Base-by-base conservation (phyloP, 2,888 invertebrate genomes). In the Lepas anatifera region DNA sequence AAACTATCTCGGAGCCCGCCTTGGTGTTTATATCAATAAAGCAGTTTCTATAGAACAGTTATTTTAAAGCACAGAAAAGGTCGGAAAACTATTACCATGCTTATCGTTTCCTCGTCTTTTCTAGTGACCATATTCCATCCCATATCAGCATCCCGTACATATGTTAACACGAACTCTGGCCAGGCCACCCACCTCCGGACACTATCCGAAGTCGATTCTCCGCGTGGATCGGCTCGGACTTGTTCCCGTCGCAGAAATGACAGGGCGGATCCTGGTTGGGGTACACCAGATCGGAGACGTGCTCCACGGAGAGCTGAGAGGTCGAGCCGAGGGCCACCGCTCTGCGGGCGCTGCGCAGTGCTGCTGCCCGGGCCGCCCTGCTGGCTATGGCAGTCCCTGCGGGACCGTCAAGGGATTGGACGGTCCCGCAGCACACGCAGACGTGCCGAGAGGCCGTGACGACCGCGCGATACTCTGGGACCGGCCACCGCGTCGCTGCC, bases 241-340 rank as follows among this genome's bases (percentile, higher is more conserved):
- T 75, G 71, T 78, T 77, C 68, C 77, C 76, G 74, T 77, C 76
- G 74, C 79, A 79, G 75, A 79, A 79, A 71, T 78, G 78, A 73
- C 79, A 79, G 32, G 78, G 78, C 32, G 78, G 77, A 72, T 76
- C 72, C 70, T 71, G 67, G 18, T 73, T 78, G 29, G 79, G 78
- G 74, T 77, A 79, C 69, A 76, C 76, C 71, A 78, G 75, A 73
- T 79, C 78, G 64, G 77, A 76, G 67, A 79, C 75, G 74, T 79
- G 79, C 70, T 78, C 78, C 71, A 79, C 72, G 63, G 72, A 71
- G 25, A 70, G 48, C 4, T 67, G 64, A 13, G 66, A 27, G 27
- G 16, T 8, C 32, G 58, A 25, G 13, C 18, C 32, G 13, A 58
- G 58, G 1, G n/a, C n/a, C n/a, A n/a, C n/a, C n/a, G n/a, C n/a